Evolutionary conservation across 1,140 invertebrate genomes (phyloP).

Genomic region (Temnothorax longispinosus): DNA sequence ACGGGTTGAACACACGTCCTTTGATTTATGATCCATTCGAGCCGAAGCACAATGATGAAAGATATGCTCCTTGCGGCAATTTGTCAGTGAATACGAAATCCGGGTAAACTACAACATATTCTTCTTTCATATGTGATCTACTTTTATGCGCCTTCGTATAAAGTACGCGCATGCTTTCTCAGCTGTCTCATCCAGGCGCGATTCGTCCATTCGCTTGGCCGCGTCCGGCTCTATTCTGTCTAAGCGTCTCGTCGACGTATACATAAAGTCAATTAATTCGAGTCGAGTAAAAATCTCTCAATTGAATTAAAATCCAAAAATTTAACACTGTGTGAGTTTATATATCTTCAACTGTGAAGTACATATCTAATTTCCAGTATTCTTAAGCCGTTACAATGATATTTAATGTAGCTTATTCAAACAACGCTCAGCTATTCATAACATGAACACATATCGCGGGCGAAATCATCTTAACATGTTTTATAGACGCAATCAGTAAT

Average conservation of each 20-base stretch:
- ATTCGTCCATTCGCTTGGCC: not conserved
- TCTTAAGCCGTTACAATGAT: not conserved
- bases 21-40: constrained; percentile 57
- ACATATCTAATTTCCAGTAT: not conserved
- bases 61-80: constrained; percentile 55
- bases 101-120: constrained; percentile 39
- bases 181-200: not conserved
- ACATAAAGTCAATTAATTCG: not conserved
- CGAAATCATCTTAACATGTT: not conserved
- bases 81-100: constrained; percentile 55
- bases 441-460: not conserved
- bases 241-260: no score
- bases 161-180: not conserved
- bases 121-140: constrained; percentile 25
- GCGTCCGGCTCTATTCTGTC: not conserved
- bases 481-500: constrained; percentile 37
- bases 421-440: not conserved
- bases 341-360: no score
- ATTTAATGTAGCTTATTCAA: not conserved
- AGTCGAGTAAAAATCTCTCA: not conserved
- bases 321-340: not conserved
- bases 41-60: constrained; percentile 48
- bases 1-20: constrained; percentile 34
- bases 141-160: not conserved
- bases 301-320: not conserved